A percentile compares a stretch with the other conserved stretches of the same genome.
These are phyloP conservation scores for Tuta absoluta DNA, from an alignment of 2,888 invertebrate species.

Conservation along the genomic window DNA sequence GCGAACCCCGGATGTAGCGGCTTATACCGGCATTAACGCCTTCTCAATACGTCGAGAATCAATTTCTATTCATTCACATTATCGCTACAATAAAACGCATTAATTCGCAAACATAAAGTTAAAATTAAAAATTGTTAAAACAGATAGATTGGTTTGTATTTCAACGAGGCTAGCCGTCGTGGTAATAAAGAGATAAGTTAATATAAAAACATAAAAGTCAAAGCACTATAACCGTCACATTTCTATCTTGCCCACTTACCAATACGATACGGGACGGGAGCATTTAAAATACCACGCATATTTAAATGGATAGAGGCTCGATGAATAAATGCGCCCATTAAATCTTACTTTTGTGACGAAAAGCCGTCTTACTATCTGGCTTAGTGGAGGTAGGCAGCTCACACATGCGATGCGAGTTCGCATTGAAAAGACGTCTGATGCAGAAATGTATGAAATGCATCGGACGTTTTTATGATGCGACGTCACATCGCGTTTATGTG, in stretches of 20 bases:
- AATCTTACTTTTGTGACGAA: constrained; percentile 46
- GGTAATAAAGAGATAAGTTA: constrained; percentile 33
- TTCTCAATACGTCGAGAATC: constrained; percentile 53
- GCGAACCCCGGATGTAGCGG: constrained; percentile 62
- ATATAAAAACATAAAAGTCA: constrained; percentile 32
- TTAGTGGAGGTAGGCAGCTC: too few relatives aligned
- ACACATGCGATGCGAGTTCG: too few relatives aligned
- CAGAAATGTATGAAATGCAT: too few relatives aligned
- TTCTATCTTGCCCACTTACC: constrained; percentile 46
- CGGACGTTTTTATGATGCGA: too few relatives aligned
- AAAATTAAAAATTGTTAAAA: background rate
- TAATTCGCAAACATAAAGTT: background rate
- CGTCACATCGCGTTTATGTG: too few relatives aligned
- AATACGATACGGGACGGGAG: constrained; percentile 40
- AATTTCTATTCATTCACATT: constrained; percentile 32
- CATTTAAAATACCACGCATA: constrained; percentile 54
- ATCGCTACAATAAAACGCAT: background rate
- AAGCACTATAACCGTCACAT: constrained; percentile 46
- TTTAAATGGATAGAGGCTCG: constrained; percentile 55
- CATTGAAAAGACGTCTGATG: too few relatives aligned
- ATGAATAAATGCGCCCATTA: constrained; percentile 58
- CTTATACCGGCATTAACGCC: constrained; percentile 64
- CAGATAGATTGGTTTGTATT: background rate
- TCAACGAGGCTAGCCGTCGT: background rate
- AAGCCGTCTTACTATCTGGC: constrained; percentile 48